Evolutionary conservation across 2,888 invertebrate species (phyloP).

Genomic region (Andrena praecox): DNA sequence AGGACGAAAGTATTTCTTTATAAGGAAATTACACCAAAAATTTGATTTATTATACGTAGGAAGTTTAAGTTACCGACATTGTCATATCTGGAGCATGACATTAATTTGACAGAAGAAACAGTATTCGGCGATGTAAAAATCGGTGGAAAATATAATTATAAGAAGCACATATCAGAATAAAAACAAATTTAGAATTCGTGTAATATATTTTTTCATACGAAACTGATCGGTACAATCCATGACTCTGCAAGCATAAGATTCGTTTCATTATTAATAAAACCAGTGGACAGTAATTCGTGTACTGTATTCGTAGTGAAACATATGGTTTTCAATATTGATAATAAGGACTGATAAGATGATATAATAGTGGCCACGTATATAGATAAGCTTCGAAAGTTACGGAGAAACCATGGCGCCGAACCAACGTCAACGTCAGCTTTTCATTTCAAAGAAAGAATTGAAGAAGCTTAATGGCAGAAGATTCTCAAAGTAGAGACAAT

Average conservation of each 20-base stretch:
- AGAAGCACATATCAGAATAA: not conserved
- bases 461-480: constrained; percentile 80
- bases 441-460: constrained; percentile 80
- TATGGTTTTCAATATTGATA: constrained; percentile 24
- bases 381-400: constrained; percentile 15
- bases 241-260: not conserved
- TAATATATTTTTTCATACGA: no score
- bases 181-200: not conserved
- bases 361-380: constrained; percentile 5
- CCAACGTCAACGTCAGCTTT: constrained; percentile 81
- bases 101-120: no score
- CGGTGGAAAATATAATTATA: not conserved
- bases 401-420: constrained; percentile 79
- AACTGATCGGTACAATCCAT: no score
- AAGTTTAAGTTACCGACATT: no score
- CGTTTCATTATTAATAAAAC: not conserved
- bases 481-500: constrained; percentile 76
- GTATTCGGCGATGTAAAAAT: not conserved
- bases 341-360: not conserved
- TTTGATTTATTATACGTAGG: no score
- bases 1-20: no score
- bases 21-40: no score
- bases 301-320: not conserved
- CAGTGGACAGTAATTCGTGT: not conserved
- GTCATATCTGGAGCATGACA: no score